Evolutionary conservation across 2,888 invertebrate species (phyloP).

Genomic region (Nomada fabriciana): DNA sequence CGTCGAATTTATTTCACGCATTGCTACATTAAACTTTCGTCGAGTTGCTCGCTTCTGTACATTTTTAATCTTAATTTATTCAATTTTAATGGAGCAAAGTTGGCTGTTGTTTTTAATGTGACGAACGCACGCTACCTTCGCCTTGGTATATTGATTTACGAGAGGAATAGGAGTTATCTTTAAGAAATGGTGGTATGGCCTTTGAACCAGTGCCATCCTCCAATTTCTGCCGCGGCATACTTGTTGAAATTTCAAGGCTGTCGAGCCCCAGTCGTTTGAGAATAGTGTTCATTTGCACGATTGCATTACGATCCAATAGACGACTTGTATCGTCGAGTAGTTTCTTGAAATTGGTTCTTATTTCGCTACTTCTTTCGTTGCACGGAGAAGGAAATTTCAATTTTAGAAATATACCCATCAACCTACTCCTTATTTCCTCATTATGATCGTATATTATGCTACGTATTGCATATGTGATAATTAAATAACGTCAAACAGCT

Average conservation of each 20-base stretch:
- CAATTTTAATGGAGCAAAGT: too few relatives aligned
- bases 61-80: too few relatives aligned
- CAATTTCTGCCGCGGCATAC: constrained; percentile 6
- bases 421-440: too few relatives aligned
- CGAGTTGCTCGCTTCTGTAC: too few relatives aligned
- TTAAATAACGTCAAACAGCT: too few relatives aligned
- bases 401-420: too few relatives aligned
- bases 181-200: not conserved
- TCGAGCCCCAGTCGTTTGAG: constrained; percentile 24
- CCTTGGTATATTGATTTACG: not conserved
- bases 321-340: constrained; percentile 9
- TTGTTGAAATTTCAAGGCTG: constrained; percentile 43
- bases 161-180: not conserved
- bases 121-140: not conserved
- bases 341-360: not conserved
- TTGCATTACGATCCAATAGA: constrained; percentile 10
- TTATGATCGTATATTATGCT: too few relatives aligned
- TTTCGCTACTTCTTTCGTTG: not conserved
- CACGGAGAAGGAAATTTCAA: too few relatives aligned
- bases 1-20: too few relatives aligned
- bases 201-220: constrained; percentile 32
- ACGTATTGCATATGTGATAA: too few relatives aligned
- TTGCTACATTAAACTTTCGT: too few relatives aligned
- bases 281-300: constrained; percentile 7
- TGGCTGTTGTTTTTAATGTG: too few relatives aligned